Base-by-base conservation (phyloP, 1,140 invertebrate genomes). In the Venturia canescens region DNA sequence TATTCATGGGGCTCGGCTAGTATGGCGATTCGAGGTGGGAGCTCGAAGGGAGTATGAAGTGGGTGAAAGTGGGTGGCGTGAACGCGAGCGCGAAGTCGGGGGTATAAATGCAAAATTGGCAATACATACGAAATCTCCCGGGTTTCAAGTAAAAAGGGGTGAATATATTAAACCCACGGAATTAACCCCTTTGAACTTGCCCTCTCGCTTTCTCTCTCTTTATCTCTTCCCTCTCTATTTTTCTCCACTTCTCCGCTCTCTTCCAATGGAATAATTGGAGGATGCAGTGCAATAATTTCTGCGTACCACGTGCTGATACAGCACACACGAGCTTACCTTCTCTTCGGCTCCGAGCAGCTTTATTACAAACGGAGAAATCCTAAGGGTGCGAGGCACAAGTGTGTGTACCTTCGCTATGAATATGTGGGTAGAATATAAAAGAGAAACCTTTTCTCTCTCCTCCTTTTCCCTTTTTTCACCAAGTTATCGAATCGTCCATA, bases 91-190 rank as follows among this genome's bases (percentile, higher is more conserved):
- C 85, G 38, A 44, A 44, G 38, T 84, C 80, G 69, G 86, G 86
- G 81, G 88, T 90, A 88, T 90, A 91, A 90, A 91, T 91, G 89
- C 89, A 90, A 90, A 91, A 91, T 91, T 91, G 90, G 88, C 90
- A 91, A 91, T 91, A 91, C 90, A 91, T 91, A 91, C 90, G 89
- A 91, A 91, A 91, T 91, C 89, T 91, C 90, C 88, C 88, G 86
- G 89, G 89, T 89, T 90, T 89, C 84, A 90, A 90, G 90, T 91
- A 91, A 91, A 91, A 91, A 91, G 90, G 90, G 90, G 90, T 91
- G 90, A 91, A 91, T 91, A 91, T 88, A 91, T 91, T 90, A 91
- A 69, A 88, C 88, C 87, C 83, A 70, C 84, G 89, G 87, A 91
- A 90, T 91, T 90, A 91, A 91, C 88, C 89, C 90, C 90, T 91